These are phyloP conservation scores for Alouatta palliata DNA, from an alignment of 2,113 vertebrate genomes.

Conservation along the genomic window DNA sequence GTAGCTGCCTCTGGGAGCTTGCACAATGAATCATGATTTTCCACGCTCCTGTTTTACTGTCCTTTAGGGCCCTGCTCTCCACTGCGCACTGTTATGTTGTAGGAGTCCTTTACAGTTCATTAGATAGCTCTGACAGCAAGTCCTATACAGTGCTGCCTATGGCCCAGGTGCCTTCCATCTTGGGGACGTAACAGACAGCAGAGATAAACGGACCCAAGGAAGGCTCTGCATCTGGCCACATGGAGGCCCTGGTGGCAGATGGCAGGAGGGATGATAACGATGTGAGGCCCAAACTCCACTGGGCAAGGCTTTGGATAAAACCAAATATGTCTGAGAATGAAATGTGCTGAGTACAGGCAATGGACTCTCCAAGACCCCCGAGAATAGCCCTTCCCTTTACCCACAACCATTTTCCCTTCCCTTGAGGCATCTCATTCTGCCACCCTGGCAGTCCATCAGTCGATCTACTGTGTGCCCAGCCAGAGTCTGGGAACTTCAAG, in stretches of 20 bases:
- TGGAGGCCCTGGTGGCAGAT: fast-evolving
- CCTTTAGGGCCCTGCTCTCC: background rate
- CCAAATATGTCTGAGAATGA: background rate
- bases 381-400: background rate
- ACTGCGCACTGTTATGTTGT: background rate
- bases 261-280: fast-evolving
- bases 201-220: background rate
- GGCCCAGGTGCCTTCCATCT: background rate
- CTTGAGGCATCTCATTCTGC: background rate
- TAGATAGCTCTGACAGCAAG: constrained; percentile 57
- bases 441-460: background rate
- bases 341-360: background rate
- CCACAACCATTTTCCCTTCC: background rate
- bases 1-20: constrained; percentile 48
- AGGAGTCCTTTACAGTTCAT: constrained; percentile 66
- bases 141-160: background rate
- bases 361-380: fast-evolving
- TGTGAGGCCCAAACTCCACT: no score
- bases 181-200: background rate
- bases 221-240: background rate
- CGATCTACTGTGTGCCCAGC: background rate
- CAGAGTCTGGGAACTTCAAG: background rate
- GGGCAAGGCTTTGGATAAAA: background rate
- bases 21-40: constrained; percentile 54
- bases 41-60: constrained; percentile 55